Percentiles rank a stretch among this genome's conserved stretches.
Conservation (phyloP, 2,797 vertebrate species). For the Pelodytes ibericus region DNA sequence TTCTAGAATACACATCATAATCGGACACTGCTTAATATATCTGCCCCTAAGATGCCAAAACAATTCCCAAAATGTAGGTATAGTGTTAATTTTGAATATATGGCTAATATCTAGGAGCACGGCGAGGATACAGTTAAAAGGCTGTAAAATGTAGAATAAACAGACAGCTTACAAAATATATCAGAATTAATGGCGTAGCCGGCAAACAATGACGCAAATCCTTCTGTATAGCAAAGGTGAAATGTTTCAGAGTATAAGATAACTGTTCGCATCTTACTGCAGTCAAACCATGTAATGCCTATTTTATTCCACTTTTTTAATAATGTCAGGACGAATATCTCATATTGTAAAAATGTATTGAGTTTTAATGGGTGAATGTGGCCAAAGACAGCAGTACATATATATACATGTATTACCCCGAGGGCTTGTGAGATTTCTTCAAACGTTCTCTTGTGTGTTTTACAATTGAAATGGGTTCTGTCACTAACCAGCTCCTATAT, state of each 20-base stretch:
- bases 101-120: neutral
- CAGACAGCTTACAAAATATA: neutral
- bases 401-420: constrained; percentile 20
- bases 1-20: too few species aligned
- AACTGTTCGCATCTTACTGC: neutral
- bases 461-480: constrained; percentile 10
- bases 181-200: neutral
- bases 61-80: too few species aligned
- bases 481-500: constrained; percentile 9
- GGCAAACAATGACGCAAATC: constrained; percentile 4
- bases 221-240: constrained; percentile 12
- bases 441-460: constrained; percentile 26
- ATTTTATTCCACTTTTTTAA: constrained; percentile 29
- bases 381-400: neutral
- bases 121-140: neutral
- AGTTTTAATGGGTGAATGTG: neutral
- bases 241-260: neutral
- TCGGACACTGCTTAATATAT: too few species aligned
- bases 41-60: too few species aligned
- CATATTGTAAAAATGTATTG: constrained; percentile 27
- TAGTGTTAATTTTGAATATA: too few species aligned
- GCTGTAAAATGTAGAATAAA: neutral
- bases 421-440: constrained; percentile 6
- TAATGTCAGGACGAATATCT: constrained; percentile 27
- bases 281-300: constrained; percentile 17